These are phyloP conservation scores for Venustaconcha ellipsiformis DNA, from an alignment of 1,140 invertebrate genomes.

Conservation along the genomic window DNA sequence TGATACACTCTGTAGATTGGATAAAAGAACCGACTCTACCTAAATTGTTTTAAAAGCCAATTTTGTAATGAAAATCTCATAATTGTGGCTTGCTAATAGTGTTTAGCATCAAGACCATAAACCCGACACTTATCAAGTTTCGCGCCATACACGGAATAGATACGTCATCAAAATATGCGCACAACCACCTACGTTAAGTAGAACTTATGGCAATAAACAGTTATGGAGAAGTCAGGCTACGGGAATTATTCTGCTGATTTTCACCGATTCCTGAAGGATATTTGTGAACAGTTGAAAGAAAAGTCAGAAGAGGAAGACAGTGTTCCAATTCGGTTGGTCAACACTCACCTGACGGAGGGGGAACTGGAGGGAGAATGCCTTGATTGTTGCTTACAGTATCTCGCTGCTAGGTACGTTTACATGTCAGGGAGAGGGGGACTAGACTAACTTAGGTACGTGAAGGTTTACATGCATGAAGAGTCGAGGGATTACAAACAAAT, in stretches of 20 bases:
- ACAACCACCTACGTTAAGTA: conserved; percentile 16
- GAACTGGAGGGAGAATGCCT: conserved; percentile 34
- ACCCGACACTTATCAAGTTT: too few species aligned
- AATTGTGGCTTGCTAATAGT: too few species aligned
- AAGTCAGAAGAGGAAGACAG: conserved; percentile 21
- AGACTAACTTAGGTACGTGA: too few species aligned
- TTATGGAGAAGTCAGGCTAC: conserved; percentile 18
- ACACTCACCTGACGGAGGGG: conserved; percentile 16
- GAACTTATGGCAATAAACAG: conserved; percentile 29
- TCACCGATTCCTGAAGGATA: conserved; percentile 25
- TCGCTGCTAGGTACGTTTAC: conserved; percentile 27
- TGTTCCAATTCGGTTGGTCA: conserved; percentile 16
- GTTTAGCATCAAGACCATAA: too few species aligned
- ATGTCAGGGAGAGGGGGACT: not conserved
- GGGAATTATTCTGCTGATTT: conserved; percentile 15
- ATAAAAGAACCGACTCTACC: too few species aligned
- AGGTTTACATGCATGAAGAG: too few species aligned
- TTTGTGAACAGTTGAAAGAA: conserved; percentile 28
- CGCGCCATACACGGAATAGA: too few species aligned
- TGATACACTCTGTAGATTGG: too few species aligned
- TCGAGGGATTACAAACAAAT: too few species aligned
- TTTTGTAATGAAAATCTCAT: too few species aligned
- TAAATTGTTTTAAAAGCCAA: too few species aligned
- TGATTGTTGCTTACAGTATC: conserved; percentile 26
- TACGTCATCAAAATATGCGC: conserved; percentile 24